Conservation (phyloP, 2,113 vertebrate species). For the Zapornia atra region DNA sequence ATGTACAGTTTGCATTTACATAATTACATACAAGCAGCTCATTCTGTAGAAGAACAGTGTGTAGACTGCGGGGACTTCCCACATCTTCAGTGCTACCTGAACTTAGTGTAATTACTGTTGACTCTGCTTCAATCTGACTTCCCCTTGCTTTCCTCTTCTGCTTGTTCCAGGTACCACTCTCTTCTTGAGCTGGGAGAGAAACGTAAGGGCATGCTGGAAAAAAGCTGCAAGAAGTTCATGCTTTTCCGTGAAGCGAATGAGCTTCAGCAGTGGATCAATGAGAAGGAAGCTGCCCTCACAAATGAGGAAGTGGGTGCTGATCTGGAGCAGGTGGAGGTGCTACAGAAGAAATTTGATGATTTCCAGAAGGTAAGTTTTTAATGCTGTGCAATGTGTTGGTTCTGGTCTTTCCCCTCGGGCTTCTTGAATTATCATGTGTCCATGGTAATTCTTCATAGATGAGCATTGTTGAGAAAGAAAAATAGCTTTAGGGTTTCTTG, state of each 20-base stretch:
- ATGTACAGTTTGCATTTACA: neutral
- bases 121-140: neutral
- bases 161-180: slow-evolving; percentile 84
- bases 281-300: slow-evolving; percentile 92
- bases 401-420: neutral
- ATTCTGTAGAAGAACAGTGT: neutral
- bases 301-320: slow-evolving; percentile 95
- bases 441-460: neutral
- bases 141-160: neutral
- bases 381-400: no score
- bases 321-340: slow-evolving; percentile 96
- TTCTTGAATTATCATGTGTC: neutral
- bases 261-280: slow-evolving; percentile 97
- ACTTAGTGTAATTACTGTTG: neutral
- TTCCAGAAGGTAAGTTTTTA: slow-evolving; percentile 90
- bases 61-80: neutral
- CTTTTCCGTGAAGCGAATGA: slow-evolving; percentile 95
- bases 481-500: neutral
- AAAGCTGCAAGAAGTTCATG: slow-evolving; percentile 99
- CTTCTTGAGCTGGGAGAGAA: slow-evolving; percentile 93
- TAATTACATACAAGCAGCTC: neutral
- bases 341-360: slow-evolving; percentile 99
- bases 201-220: slow-evolving; percentile 96
- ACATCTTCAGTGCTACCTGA: neutral
- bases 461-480: neutral